Base-by-base conservation (phyloP, 2,113 vertebrate genomes). In the Catharus minimus region DNA sequence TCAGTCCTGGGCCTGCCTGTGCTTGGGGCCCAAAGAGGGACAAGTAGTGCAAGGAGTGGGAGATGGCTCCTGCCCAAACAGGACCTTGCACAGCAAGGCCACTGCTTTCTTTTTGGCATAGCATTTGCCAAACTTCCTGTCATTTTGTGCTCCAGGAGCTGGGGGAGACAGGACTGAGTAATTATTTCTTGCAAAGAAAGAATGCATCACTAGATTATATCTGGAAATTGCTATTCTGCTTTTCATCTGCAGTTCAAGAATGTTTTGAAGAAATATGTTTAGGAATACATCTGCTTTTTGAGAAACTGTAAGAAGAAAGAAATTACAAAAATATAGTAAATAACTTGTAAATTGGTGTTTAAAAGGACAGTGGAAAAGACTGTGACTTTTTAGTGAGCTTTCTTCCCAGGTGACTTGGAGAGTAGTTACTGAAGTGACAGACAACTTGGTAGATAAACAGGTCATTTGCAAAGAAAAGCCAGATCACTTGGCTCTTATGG, bases 181-280 rank as follows among this genome's bases (percentile, higher is more conserved):
- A 77, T 92, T 73, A 52, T 18, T 92, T 46, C 65, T 88, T 88
- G 56, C 44, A 72, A 56, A 81, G 82, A 75, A 94, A 62, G 73
- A 86, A 81, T 92, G 69, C 17, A 3, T 81, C 52, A 60, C 53
- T 64, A 78, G 77, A 77, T 88, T 28, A 2, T 83, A 86, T 88
- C 80, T 89, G 39, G 12, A 81, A 78, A 43, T 75, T 7, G 56
- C 77, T 60, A 18, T 18, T 92, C 14, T 86, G 26, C 52, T 92
- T 69, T 74, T 95, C 52, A 5, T 55, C 69, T 81, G 4, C 50
- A 43, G 61, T 78, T 68, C 65, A 84, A 71, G 21, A 86, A 74
- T 26, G 32, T 46, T 86, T 78, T 75, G 30, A 69, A 72, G 61
- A 67, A 92, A n/a, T 53, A 28, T 3, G 10, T 49, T 90, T 61